Evolutionary conservation across 2,797 vertebrate species (phyloP).

Genomic region (Phataginus tetradactyla): DNA sequence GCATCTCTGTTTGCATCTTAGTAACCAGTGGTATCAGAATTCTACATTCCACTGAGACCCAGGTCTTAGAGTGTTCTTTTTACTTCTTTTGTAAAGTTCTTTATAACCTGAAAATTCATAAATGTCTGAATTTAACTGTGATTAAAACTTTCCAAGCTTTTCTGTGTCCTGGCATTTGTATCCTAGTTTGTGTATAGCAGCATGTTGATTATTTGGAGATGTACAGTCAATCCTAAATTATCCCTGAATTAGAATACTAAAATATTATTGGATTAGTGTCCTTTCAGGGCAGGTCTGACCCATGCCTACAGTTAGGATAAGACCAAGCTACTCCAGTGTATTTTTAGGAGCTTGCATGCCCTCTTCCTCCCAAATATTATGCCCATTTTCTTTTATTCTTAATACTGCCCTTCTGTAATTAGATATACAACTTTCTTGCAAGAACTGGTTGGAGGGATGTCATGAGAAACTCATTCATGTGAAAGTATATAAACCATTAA

Average conservation of each 20-base stretch:
- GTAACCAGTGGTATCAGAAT: not conserved
- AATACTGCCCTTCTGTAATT: not conserved
- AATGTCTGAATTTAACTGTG: not conserved
- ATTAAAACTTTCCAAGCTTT: not conserved
- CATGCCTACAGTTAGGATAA: not conserved
- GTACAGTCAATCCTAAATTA: not conserved
- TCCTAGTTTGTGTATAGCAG: not conserved
- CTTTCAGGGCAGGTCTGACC: not conserved
- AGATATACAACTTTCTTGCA: not conserved
- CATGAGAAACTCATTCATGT: not conserved
- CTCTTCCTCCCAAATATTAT: not conserved
- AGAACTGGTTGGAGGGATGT: not conserved
- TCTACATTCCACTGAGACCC: not conserved
- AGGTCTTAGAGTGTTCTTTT: not conserved
- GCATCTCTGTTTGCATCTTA: not conserved
- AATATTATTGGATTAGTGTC: not conserved
- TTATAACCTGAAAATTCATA: not conserved
- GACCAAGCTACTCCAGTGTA: not conserved
- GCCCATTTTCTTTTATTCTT: not conserved
- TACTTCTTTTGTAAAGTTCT: not conserved
- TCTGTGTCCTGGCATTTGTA: not conserved
- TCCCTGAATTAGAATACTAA: not conserved
- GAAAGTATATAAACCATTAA: not conserved
- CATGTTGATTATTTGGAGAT: not conserved
- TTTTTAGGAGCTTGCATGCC: not conserved